Percentiles rank a stretch among this genome's conserved stretches.
Conservation (phyloP, 2,797 vertebrate genomes). For the Poecile montanus region DNA sequence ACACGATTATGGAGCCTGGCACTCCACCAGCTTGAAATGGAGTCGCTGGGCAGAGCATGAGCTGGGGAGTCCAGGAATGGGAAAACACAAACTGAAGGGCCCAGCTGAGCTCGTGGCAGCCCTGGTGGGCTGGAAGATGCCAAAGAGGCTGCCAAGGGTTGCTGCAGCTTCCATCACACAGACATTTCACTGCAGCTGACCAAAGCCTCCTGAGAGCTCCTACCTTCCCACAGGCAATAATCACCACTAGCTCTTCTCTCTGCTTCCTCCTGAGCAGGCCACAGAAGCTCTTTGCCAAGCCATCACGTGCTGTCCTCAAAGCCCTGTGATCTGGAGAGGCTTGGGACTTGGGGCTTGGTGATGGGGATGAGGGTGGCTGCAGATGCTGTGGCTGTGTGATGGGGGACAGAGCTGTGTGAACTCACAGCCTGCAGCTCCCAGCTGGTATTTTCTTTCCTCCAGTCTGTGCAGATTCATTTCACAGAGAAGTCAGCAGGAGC, state of each 20-base stretch:
- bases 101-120: rapidly evolving
- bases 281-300: background rate
- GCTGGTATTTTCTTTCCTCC: background rate
- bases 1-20: background rate
- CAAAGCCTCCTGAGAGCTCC: background rate
- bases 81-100: background rate
- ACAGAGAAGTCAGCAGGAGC: background rate
- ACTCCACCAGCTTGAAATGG: background rate
- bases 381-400: background rate
- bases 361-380: background rate
- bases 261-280: background rate
- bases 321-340: background rate
- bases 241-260: background rate
- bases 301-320: background rate
- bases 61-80: background rate
- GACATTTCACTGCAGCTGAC: background rate
- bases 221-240: background rate
- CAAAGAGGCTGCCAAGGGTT: background rate
- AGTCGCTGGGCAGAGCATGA: background rate
- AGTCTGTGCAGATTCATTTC: background rate
- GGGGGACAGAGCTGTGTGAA: background rate
- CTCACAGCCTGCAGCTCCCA: background rate
- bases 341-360: background rate
- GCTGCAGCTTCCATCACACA: background rate
- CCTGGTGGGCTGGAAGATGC: background rate